Conservation (phyloP, 2,888 invertebrate genomes). For the Odontocerum albicorne region DNA sequence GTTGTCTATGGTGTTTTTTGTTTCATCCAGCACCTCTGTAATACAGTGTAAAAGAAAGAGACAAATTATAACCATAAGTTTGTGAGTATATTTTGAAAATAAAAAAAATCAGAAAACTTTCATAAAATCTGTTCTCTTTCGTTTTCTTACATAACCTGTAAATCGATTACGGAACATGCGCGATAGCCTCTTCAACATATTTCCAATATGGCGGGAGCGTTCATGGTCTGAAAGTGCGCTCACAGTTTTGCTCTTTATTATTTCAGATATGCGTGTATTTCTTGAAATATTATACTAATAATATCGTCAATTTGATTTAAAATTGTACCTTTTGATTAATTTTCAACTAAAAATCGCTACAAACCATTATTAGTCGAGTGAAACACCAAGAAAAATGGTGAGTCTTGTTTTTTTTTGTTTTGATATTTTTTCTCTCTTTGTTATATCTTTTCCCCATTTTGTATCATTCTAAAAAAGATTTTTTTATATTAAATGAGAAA, state of each 20-base stretch:
- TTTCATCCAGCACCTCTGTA: background rate
- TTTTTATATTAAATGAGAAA: background rate
- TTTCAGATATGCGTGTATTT: background rate
- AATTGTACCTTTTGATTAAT: background rate
- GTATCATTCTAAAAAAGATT: conserved; percentile 1
- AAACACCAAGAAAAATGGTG: conserved; percentile 56
- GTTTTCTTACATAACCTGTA: conserved; percentile 35
- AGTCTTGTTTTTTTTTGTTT: conserved; percentile 63
- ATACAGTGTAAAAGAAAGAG: conserved; percentile 10
- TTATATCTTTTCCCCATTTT: conserved; percentile 22
- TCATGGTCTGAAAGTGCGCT: conserved; percentile 44
- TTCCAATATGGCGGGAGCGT: conserved; percentile 57
- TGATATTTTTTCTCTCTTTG: conserved; percentile 53
- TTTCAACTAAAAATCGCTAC: background rate
- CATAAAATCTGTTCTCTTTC: conserved; percentile 29
- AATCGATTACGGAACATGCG: conserved; percentile 37
- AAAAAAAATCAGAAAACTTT: conserved; percentile 17
- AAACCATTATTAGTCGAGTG: no score
- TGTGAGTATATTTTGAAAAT: background rate
- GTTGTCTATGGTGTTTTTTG: conserved; percentile 10
- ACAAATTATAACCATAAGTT: conserved; percentile 19
- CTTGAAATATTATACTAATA: background rate
- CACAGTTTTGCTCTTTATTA: background rate
- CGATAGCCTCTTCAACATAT: conserved; percentile 13
- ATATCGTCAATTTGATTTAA: background rate